Evolutionary conservation across 2,888 invertebrate genomes (phyloP).

Genomic region (Acanthoscelides obtectus): DNA sequence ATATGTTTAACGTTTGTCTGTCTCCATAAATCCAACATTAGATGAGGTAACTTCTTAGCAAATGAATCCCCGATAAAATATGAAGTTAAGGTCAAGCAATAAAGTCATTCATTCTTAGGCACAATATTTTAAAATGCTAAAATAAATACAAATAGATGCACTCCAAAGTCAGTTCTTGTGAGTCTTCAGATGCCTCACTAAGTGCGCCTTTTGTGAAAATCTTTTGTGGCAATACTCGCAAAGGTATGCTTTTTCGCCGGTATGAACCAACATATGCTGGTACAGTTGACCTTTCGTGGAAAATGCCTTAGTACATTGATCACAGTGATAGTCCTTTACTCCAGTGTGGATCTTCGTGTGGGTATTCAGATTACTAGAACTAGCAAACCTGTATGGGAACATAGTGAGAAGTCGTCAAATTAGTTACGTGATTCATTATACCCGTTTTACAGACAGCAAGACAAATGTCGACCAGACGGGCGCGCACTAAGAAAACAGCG

Average conservation of each 20-base stretch:
- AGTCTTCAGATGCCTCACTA: conserved; percentile 44
- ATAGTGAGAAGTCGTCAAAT: not conserved
- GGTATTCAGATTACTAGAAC: conserved; percentile 45
- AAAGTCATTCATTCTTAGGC: not conserved
- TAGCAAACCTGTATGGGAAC: conserved; percentile 34
- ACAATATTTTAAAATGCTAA: not conserved
- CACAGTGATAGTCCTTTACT: conserved; percentile 47
- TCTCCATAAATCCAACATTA: no score
- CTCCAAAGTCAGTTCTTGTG: conserved; percentile 26
- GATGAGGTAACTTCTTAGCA: no score
- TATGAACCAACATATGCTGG: conserved; percentile 46
- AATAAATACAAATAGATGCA: not conserved
- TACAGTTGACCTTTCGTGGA: conserved; percentile 46
- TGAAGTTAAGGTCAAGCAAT: not conserved
- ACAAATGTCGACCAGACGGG: no score
- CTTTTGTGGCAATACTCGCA: conserved; percentile 46
- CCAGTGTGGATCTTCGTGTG: conserved; percentile 47
- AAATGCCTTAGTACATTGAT: conserved; percentile 46
- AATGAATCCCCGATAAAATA: no score
- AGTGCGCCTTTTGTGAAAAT: conserved; percentile 47
- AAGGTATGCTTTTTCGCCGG: conserved; percentile 45
- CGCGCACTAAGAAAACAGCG: no score
- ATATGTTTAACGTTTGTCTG: no score
- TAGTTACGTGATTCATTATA: no score
- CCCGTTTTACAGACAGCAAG: no score